A percentile compares a stretch with the other conserved stretches of the same genome.
Evolutionary conservation across 2,888 invertebrate genomes (phyloP).

Genomic region (Scaptomyza caliginosa): DNA sequence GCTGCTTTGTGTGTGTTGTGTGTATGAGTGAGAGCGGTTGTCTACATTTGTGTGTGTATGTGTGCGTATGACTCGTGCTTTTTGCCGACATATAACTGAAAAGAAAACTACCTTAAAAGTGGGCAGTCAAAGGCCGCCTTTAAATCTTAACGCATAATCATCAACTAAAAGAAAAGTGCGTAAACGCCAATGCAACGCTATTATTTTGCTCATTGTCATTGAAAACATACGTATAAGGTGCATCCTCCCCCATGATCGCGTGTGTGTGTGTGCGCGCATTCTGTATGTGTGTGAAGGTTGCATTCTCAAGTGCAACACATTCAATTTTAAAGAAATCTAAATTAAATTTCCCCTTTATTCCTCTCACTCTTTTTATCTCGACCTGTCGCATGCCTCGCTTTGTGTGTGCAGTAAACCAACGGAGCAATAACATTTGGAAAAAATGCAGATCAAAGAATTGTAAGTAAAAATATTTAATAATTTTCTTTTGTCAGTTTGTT

Average conservation of each 20-base stretch:
- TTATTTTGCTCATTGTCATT: slow-evolving; percentile 23
- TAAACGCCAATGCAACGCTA: slow-evolving; percentile 1
- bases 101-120: slow-evolving; percentile 28
- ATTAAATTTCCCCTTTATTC: slow-evolving; percentile 48
- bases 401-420: slow-evolving; percentile 40
- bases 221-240: slow-evolving; percentile 21
- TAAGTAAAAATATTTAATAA: slow-evolving; percentile 59
- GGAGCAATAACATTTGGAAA: slow-evolving; percentile 54
- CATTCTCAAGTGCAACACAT: slow-evolving; percentile 62
- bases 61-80: slow-evolving; percentile 70
- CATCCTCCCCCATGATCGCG: slow-evolving; percentile 36
- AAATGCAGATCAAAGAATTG: slow-evolving; percentile 82
- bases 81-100: slow-evolving; percentile 66
- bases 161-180: slow-evolving; percentile 8
- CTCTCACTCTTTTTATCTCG: slow-evolving; percentile 31
- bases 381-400: slow-evolving; percentile 8
- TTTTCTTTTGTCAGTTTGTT: slow-evolving; percentile 18
- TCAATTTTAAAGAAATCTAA: slow-evolving; percentile 46
- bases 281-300: slow-evolving; percentile 58
- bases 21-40: slow-evolving; percentile 31
- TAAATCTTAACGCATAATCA: slow-evolving; percentile 3
- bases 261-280: background rate
- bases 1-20: slow-evolving; percentile 4
- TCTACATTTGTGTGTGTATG: slow-evolving; percentile 21
- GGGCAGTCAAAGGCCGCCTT: slow-evolving; percentile 22